These are phyloP conservation scores for Drosophila stalkeri DNA, from an alignment of 2,888 invertebrate genomes.

Conservation along the genomic window DNA sequence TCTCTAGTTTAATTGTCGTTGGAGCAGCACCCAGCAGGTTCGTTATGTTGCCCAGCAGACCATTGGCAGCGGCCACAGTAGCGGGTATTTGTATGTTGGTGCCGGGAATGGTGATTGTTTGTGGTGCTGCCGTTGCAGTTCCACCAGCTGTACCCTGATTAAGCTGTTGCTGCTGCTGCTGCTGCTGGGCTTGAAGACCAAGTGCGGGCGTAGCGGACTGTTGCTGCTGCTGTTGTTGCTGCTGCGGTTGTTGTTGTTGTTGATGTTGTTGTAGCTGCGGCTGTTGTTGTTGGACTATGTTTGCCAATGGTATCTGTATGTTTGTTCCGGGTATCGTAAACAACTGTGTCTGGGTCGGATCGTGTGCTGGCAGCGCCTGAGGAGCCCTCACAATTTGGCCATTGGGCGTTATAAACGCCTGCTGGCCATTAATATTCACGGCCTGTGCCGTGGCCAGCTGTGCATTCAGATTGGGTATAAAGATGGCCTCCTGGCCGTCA, in stretches of 20 bases:
- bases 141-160: conserved; percentile 49
- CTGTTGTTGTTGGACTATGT: conserved; percentile 75
- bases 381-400: conserved; percentile 93
- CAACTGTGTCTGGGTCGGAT: conserved; percentile 87
- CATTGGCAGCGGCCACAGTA: conserved; percentile 84
- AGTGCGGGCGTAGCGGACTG: conserved; percentile 15
- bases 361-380: conserved; percentile 86
- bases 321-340: conserved; percentile 87
- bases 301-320: conserved; percentile 86
- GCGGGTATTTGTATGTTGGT: conserved; percentile 85
- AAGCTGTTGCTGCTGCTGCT: conserved; percentile 48
- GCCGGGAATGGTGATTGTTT: conserved; percentile 84
- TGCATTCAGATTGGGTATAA: conserved; percentile 92
- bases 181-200: conserved; percentile 48
- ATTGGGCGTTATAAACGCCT: conserved; percentile 86
- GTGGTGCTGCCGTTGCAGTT: conserved; percentile 24
- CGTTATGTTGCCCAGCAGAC: conserved; percentile 81
- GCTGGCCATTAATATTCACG: conserved; percentile 86
- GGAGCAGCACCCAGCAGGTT: conserved; percentile 73
- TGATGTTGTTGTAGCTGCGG: conserved; percentile 59
- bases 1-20: conserved; percentile 78
- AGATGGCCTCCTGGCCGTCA: conserved; percentile 96
- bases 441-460: conserved; percentile 86
- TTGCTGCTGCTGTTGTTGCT: conserved; percentile 70
- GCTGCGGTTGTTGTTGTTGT: conserved; percentile 59